A percentile compares a stretch with the other conserved stretches of the same genome.
Evolutionary conservation across 2,797 vertebrate species (phyloP).

Genomic region (Bovichtus diacanthus): DNA sequence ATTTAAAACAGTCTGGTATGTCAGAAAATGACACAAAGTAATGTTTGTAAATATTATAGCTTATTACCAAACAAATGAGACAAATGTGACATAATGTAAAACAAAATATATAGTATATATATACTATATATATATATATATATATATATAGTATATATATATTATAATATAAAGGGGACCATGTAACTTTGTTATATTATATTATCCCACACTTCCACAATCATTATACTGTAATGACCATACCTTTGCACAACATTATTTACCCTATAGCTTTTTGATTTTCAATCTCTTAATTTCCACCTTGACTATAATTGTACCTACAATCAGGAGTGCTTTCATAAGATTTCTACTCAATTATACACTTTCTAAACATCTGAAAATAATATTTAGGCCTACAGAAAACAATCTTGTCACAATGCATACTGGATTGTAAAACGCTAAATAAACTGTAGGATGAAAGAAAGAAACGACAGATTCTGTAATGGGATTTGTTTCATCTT

Average conservation of each 20-base stretch:
- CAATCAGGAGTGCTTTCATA: background rate
- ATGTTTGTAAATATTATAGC: background rate
- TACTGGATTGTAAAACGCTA: background rate
- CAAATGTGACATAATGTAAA: background rate
- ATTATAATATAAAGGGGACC: too few species aligned
- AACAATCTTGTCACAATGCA: background rate
- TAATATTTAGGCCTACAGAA: background rate
- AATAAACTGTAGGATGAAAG: background rate
- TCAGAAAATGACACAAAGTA: rapidly evolving
- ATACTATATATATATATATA: too few species aligned
- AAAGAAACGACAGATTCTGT: background rate
- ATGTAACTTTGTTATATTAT: too few species aligned
- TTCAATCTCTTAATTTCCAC: background rate
- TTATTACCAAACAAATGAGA: too few species aligned
- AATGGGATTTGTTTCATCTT: background rate
- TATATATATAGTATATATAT: too few species aligned
- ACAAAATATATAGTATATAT: too few species aligned
- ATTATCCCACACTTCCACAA: too few species aligned
- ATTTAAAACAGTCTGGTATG: background rate
- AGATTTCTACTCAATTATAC: background rate
- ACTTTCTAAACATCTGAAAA: background rate
- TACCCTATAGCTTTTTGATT: too few species aligned
- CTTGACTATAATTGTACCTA: background rate
- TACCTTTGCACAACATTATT: too few species aligned
- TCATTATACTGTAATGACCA: too few species aligned